Base-by-base conservation (phyloP, 1,140 invertebrate species). In the Ptiloglossa arizonensis region DNA sequence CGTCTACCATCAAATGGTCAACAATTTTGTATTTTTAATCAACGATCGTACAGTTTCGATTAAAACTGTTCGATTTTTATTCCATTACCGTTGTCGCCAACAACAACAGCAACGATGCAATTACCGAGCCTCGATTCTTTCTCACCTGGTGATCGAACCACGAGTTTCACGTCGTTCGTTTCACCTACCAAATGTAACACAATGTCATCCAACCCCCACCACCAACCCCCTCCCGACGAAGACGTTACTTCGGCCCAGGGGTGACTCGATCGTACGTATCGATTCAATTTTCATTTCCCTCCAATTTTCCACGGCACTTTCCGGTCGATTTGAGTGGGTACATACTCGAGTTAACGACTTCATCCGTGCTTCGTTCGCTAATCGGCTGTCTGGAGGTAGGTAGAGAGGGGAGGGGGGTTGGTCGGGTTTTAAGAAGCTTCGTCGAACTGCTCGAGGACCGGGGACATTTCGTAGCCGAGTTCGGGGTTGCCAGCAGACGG, bases 291-390 rank as follows among this genome's bases (percentile, higher is more conserved):
- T 87, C 85, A 81, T 87, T 83, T 74, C 70, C 82, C 63, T 86
- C 72, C 83, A 89, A 88, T 88, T 88, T 87, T 82, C 83, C 82
- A 29, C 52, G 68, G 22, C 32, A 29, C 68, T 71, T 67, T 78
- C 78, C 35, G 64, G 60, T 76, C 64, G 80, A 83, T 88, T 88
- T 86, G 76, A 87, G 87, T 85, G 81, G 79, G 87, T 89, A 90
- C 89, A 86, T 86, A 87, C 88, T 89, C 82, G 84, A 90, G 87
- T 90, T 89, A 89, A 90, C 89, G 87, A 89, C 87, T 89, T 90
- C 87, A 88, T 88, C 80, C 81, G 79, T 46, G 52, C 50, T 59
- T 63, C 64, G 75, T 62, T 82, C 71, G 70, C 75, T 60, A 71
- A 71, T 74, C 77, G 46, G 27, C 60, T 60, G 56, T 15, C 44